phyloP scores from a whole-genome alignment of 1,140 invertebrate genomes.

The Heliconius eleuchia region DNA sequence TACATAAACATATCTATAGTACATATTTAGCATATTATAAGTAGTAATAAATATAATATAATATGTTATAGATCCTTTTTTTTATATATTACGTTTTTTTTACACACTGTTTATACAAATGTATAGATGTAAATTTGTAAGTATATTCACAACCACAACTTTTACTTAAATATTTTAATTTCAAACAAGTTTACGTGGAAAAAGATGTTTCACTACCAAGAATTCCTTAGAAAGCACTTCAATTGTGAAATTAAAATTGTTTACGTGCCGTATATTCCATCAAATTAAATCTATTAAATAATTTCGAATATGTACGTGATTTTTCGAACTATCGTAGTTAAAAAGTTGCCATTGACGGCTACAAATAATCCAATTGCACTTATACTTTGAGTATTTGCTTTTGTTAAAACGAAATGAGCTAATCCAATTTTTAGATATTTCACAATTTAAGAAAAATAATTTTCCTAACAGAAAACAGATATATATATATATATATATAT shows the following conservation, averaged over 20 bases:
- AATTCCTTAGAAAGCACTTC: background rate
- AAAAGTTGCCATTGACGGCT: background rate
- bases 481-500: too few species aligned
- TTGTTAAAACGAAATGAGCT: background rate
- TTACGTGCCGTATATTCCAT: background rate
- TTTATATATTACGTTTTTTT: too few species aligned
- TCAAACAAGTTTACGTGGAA: background rate
- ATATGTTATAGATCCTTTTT: background rate
- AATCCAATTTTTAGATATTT: too few species aligned
- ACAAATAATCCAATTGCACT: background rate
- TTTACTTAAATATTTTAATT: background rate
- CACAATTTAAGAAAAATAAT: background rate
- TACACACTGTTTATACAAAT: too few species aligned
- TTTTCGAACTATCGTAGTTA: background rate
- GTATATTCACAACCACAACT: too few species aligned
- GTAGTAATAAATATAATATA: too few species aligned
- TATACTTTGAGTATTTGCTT: background rate
- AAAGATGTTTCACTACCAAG: background rate
- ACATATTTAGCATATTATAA: background rate
- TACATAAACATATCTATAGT: background rate
- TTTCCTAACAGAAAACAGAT: too few species aligned
- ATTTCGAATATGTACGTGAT: background rate
- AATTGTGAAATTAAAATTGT: conserved; percentile 1
- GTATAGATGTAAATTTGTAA: too few species aligned
- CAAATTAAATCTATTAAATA: background rate